A percentile compares a stretch with the other conserved stretches of the same genome.
phyloP scores from a whole-genome alignment of 2,797 vertebrate genomes.

The Apodemus agrarius region DNA sequence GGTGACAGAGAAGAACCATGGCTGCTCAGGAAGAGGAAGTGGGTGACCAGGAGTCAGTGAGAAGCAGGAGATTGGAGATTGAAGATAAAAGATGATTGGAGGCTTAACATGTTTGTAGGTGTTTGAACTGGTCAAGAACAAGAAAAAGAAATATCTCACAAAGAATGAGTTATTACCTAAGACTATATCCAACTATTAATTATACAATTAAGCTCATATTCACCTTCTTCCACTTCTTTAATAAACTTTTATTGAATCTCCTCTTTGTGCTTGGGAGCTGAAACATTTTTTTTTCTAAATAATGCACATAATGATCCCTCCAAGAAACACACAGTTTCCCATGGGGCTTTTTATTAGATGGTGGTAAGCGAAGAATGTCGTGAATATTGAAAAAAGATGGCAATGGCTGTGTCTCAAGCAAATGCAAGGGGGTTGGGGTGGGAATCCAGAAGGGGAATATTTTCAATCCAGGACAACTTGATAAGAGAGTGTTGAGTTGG shows the following conservation, averaged over 20 bases:
- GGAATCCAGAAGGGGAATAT: not conserved
- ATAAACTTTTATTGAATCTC: not conserved
- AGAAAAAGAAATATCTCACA: not conserved
- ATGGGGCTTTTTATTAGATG: not conserved
- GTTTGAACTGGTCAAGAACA: not conserved
- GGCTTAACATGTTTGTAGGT: not conserved
- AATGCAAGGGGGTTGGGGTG: not conserved
- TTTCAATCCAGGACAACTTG: not conserved
- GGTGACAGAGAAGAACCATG: not conserved
- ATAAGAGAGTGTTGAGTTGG: not conserved
- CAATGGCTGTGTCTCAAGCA: not conserved
- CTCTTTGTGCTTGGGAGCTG: not conserved
- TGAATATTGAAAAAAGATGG: slow-evolving; percentile 7
- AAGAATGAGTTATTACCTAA: not conserved
- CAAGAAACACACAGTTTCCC: not conserved
- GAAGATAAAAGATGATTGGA: too few relatives aligned
- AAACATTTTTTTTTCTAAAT: not conserved
- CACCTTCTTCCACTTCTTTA: slow-evolving; percentile 9
- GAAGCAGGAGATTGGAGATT: not conserved
- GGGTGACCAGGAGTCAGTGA: not conserved
- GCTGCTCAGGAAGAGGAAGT: not conserved
- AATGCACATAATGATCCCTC: not conserved
- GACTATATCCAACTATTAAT: not conserved
- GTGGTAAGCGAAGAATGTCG: not conserved
- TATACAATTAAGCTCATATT: slow-evolving; percentile 12